Percentiles rank a stretch among this genome's conserved stretches.
phyloP scores from a whole-genome alignment of 2,113 vertebrate species.

The Pelmatolapia mariae region DNA sequence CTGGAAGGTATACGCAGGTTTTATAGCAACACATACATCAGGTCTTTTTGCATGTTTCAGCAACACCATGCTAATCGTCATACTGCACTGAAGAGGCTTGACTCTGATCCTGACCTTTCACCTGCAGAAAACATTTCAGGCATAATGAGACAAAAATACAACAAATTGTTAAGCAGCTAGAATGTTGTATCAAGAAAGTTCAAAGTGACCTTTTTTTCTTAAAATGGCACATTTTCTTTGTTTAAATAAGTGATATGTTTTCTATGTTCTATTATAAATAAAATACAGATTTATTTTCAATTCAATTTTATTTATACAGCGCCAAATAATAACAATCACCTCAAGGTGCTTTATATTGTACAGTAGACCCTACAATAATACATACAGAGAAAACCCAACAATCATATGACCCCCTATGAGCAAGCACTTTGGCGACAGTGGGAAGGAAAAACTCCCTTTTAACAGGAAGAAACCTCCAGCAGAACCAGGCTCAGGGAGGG shows the following conservation, averaged over 20 bases:
- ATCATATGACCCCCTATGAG: not conserved
- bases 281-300: not conserved
- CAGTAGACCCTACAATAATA: rapidly evolving
- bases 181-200: not conserved
- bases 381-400: not conserved
- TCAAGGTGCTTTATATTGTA: rapidly evolving
- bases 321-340: not conserved
- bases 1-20: not conserved
- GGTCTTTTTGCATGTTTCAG: not conserved
- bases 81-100: not conserved
- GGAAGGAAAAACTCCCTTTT: not conserved
- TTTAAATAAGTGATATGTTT: not conserved
- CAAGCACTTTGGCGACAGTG: rapidly evolving
- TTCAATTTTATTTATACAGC: not conserved
- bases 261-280: not conserved
- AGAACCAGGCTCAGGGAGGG: not conserved
- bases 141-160: not conserved
- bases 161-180: not conserved
- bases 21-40: not conserved
- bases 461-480: rapidly evolving
- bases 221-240: not conserved
- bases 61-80: not conserved
- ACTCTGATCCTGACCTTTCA: not conserved
- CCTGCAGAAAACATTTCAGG: not conserved
- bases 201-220: not conserved